Evolutionary conservation across 2,113 vertebrate species (phyloP).

Genomic region (Zapus hudsonius): DNA sequence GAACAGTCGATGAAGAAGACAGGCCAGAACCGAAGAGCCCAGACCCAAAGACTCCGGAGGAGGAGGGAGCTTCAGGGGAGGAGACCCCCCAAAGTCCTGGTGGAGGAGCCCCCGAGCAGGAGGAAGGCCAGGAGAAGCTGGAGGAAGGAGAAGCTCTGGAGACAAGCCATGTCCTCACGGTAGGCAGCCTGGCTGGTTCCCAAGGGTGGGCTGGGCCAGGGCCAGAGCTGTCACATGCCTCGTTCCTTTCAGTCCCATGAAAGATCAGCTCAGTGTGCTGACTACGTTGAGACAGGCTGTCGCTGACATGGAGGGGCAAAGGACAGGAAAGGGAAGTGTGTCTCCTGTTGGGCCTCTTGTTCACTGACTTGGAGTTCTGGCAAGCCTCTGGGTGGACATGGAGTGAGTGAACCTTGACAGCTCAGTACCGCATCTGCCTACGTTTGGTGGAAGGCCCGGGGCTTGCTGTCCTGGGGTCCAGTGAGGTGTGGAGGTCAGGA

Average conservation of each 20-base stretch:
- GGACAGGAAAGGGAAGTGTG: neutral
- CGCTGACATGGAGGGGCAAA: neutral
- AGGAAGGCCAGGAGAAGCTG: slow-evolving; percentile 36
- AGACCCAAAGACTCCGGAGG: neutral
- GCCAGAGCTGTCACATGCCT: fast-evolving
- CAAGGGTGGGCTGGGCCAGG: neutral
- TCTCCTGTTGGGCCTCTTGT: no score
- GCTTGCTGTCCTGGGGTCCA: neutral
- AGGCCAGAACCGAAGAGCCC: neutral
- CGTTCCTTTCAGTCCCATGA: neutral
- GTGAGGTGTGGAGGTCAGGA: neutral
- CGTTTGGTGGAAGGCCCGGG: no score
- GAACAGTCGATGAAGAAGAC: neutral
- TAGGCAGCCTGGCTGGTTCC: slow-evolving; percentile 47
- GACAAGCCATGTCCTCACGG: slow-evolving; percentile 45
- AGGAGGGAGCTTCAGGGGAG: neutral
- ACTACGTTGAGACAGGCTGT: neutral
- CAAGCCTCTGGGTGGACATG: neutral
- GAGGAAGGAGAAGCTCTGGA: slow-evolving; percentile 13
- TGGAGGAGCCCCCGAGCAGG: slow-evolving; percentile 32
- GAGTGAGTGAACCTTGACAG: fast-evolving
- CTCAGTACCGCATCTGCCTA: neutral
- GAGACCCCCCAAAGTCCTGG: neutral
- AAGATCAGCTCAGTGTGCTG: neutral
- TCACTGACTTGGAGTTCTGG: neutral